Conservation (phyloP, 2,797 vertebrate genomes). For the Sphenopsis melanotis region DNA sequence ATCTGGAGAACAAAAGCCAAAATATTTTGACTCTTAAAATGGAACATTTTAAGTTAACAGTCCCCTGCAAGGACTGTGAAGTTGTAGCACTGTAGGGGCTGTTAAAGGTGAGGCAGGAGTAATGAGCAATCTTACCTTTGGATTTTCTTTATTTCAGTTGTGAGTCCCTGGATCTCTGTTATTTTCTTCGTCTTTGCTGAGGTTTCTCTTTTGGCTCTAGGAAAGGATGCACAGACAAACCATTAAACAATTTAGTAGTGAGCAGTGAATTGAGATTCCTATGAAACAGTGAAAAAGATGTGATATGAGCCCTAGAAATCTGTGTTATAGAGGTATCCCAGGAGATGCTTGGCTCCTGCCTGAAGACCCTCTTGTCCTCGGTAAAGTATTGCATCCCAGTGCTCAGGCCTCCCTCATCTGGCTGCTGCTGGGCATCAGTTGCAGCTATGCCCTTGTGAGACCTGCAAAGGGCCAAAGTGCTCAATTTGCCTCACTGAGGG, state of each 20-base stretch:
- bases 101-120: neutral
- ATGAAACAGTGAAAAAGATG: neutral
- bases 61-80: neutral
- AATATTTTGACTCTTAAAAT: neutral
- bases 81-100: neutral
- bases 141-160: slow-evolving; percentile 78
- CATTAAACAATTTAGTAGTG: neutral
- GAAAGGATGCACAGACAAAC: neutral
- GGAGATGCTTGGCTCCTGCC: neutral
- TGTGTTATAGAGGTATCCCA: neutral
- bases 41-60: neutral
- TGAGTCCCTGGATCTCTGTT: slow-evolving; percentile 78
- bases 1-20: neutral
- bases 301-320: neutral
- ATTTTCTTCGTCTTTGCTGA: slow-evolving; percentile 82
- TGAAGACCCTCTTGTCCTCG: neutral
- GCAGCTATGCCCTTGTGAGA: neutral
- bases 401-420: neutral
- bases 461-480: neutral
- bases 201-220: slow-evolving; percentile 84
- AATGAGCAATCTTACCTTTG: slow-evolving; percentile 75
- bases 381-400: neutral
- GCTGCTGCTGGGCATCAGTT: neutral
- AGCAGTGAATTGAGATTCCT: neutral
- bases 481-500: neutral